A percentile compares a stretch with the other conserved stretches of the same genome.
Evolutionary conservation across 2,888 invertebrate genomes (phyloP).

Genomic region (Ashinkailepas kermadecensis): DNA sequence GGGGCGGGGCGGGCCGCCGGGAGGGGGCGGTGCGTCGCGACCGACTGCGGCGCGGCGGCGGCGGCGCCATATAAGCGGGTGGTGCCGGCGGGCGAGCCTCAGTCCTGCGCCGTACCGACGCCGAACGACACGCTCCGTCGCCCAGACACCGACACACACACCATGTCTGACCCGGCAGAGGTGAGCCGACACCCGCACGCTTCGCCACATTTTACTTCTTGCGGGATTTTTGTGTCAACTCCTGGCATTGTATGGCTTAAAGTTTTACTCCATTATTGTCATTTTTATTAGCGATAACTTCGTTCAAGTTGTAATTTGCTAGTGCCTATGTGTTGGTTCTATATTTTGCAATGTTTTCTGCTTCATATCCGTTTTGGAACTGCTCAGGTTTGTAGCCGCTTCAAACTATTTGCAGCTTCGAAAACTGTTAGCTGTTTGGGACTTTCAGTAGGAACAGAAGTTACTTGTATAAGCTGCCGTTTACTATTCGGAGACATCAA

Average conservation of each 20-base stretch:
- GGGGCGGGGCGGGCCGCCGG: background rate
- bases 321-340: too few relatives aligned
- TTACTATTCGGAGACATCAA: too few relatives aligned
- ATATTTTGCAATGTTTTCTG: too few relatives aligned
- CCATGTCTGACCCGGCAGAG: slow-evolving; percentile 15
- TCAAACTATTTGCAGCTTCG: too few relatives aligned
- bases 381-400: too few relatives aligned
- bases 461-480: too few relatives aligned
- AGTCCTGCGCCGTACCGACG: background rate
- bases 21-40: background rate
- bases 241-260: background rate
- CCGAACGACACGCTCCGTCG: background rate
- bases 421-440: too few relatives aligned
- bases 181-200: background rate
- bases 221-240: background rate
- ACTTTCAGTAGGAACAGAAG: too few relatives aligned
- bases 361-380: too few relatives aligned
- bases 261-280: background rate
- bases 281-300: background rate
- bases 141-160: background rate
- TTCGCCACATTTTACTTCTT: background rate
- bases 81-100: background rate
- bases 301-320: background rate
- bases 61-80: background rate
- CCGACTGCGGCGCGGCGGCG: background rate